A percentile compares a stretch with the other conserved stretches of the same genome.
These are phyloP conservation scores for Cryptophagus acutangulus DNA, from an alignment of 2,888 invertebrate genomes.

Conservation along the genomic window DNA sequence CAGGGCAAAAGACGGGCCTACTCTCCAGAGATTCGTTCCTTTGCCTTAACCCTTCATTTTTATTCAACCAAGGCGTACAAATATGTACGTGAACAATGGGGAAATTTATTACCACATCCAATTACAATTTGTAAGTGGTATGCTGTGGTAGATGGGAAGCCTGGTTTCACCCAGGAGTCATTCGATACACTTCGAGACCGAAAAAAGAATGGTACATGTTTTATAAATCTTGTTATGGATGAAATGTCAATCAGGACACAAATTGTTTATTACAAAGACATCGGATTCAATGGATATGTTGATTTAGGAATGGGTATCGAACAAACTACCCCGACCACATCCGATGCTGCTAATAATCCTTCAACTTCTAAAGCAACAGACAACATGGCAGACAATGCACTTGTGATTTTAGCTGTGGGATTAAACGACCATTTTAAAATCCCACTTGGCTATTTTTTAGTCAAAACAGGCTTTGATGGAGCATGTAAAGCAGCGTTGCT, in stretches of 20 bases:
- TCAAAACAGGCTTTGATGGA: neutral
- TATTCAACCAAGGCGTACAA: slow-evolving; percentile 6
- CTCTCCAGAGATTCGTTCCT: too few species aligned
- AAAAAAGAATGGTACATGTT: too few species aligned
- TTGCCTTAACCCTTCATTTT: slow-evolving; percentile 3
- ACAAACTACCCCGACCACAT: too few species aligned
- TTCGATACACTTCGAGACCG: slow-evolving; percentile 1
- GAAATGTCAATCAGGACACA: slow-evolving; percentile 11
- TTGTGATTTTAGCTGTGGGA: too few species aligned
- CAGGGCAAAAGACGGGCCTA: too few species aligned
- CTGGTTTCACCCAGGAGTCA: slow-evolving; percentile 10
- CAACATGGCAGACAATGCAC: neutral
- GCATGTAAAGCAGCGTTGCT: too few species aligned
- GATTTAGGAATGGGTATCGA: slow-evolving; percentile 3
- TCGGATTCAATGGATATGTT: neutral
- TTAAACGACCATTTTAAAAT: too few species aligned
- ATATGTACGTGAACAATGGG: slow-evolving; percentile 4
- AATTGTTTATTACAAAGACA: neutral
- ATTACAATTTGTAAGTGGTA: slow-evolving; percentile 6
- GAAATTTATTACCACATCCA: slow-evolving; percentile 8
- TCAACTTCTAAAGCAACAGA: neutral
- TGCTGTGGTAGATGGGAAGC: slow-evolving; percentile 7
- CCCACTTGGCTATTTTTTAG: too few species aligned
- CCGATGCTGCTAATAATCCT: neutral
- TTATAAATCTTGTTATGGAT: slow-evolving; percentile 8